Conservation (phyloP, 1,140 invertebrate species). For the Sarcophaga bullata region DNA sequence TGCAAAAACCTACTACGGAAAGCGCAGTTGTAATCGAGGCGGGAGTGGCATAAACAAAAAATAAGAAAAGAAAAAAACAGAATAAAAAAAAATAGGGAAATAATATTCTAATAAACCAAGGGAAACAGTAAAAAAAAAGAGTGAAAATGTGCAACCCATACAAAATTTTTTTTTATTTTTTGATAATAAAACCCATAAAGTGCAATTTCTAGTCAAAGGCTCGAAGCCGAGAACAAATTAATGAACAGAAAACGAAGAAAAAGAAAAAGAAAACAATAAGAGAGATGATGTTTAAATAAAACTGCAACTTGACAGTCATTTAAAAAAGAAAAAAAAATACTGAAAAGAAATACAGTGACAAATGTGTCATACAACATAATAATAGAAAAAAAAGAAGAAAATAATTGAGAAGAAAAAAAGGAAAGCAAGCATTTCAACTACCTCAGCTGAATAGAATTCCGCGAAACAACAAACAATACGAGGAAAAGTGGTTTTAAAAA, state of each 20-base stretch:
- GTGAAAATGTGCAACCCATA: slow-evolving; percentile 33
- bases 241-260: too few species aligned
- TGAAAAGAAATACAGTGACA: background rate
- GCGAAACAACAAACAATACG: background rate
- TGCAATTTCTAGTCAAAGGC: background rate
- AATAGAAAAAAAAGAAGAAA: background rate
- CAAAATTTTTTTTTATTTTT: background rate
- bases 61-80: slow-evolving; percentile 23
- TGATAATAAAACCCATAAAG: background rate
- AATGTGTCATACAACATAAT: background rate
- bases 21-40: slow-evolving; percentile 29
- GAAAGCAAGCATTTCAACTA: background rate
- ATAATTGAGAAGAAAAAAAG: too few species aligned
- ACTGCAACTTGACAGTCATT: background rate
- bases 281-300: too few species aligned
- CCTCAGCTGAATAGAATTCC: background rate
- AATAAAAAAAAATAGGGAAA: background rate
- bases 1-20: background rate
- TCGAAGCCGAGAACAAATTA: too few species aligned
- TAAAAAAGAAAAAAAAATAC: background rate
- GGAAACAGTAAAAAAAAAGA: background rate
- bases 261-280: too few species aligned
- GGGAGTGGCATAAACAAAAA: slow-evolving; percentile 41
- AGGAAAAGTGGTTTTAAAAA: background rate
- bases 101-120: background rate